Evolutionary conservation across 1,140 invertebrate genomes (phyloP), one percentile per base, ranked within the genome.

Genomic region (Drosophila nikananu): DNA sequence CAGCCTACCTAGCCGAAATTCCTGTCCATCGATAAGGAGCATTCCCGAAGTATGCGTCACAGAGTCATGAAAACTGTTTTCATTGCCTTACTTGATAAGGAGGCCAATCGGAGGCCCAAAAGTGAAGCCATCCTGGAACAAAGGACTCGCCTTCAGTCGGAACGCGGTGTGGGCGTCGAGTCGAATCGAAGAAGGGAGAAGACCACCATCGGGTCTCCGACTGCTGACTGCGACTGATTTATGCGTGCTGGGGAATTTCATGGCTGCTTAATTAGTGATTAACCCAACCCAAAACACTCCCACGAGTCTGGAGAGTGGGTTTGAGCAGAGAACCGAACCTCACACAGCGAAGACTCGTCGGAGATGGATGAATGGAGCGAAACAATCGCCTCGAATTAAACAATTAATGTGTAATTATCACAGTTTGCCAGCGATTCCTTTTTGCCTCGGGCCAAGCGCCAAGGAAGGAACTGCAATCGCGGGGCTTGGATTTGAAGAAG

Each of bases 381-480:
- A 78, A 79, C 76, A 79, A 79, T 79, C 76, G 76, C 59, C 64
- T 60, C 63, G 81, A 84, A 87, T 87, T 87, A 83, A 87, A 87
- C 86, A 87, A 87, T 87, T 87, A 87, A 84, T 87, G 81, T 87
- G 84, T 87, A 87, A 87, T 87, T 87, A 87, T 87, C 83, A 84
- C 83, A 87, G 82, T 84, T 84, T 84, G 81, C 81, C 81, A 68
- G 80, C 63, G 60, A 64, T 70, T 64, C 44, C 61, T 10, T 48
- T 57, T 37, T 75, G 76, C 70, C 81, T 44, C 59, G 48, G 78
- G 73, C 59, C 71, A 77, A 77, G 75, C 75, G 75, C 75, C 64
- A 82, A 62, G 35, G 3, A 72, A 68, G 60, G 52, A 42, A 66
- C 55, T 49, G 66, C 30, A 37, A 25, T 39, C 52, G 63, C 41